A percentile compares a stretch with the other conserved stretches of the same genome.
Evolutionary conservation across 1,140 invertebrate genomes (phyloP).

Genomic region (Araneus ventricosus): DNA sequence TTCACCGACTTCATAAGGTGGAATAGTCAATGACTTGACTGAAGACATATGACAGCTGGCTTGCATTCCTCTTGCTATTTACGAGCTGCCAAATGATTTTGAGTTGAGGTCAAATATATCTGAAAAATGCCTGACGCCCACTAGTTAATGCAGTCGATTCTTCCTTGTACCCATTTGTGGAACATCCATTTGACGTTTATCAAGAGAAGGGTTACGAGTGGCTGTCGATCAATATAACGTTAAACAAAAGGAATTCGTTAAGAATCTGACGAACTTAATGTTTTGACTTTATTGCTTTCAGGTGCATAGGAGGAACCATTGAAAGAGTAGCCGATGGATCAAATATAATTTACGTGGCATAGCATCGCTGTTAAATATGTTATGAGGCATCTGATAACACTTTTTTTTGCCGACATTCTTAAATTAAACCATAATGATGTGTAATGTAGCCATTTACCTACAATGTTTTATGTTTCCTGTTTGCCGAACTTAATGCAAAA

Average conservation of each 20-base stretch:
- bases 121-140: constrained; percentile 15
- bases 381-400: too few relatives aligned
- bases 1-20: constrained; percentile 36
- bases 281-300: too few relatives aligned
- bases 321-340: too few relatives aligned
- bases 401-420: too few relatives aligned
- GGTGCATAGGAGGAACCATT: too few relatives aligned
- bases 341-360: too few relatives aligned
- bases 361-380: too few relatives aligned
- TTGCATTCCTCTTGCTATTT: constrained; percentile 41
- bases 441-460: too few relatives aligned
- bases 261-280: neutral
- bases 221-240: constrained; percentile 10
- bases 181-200: constrained; percentile 31
- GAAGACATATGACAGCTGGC: constrained; percentile 43
- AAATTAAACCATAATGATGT: too few relatives aligned
- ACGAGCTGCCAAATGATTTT: constrained; percentile 40
- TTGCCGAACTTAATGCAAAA: too few relatives aligned
- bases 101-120: constrained; percentile 50
- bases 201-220: neutral
- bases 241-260: constrained; percentile 11
- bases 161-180: constrained; percentile 29
- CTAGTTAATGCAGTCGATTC: constrained; percentile 28
- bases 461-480: too few relatives aligned
- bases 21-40: constrained; percentile 41